These are phyloP conservation scores for Heptranchias perlo DNA, from an alignment of 2,113 vertebrate genomes.

Conservation along the genomic window DNA sequence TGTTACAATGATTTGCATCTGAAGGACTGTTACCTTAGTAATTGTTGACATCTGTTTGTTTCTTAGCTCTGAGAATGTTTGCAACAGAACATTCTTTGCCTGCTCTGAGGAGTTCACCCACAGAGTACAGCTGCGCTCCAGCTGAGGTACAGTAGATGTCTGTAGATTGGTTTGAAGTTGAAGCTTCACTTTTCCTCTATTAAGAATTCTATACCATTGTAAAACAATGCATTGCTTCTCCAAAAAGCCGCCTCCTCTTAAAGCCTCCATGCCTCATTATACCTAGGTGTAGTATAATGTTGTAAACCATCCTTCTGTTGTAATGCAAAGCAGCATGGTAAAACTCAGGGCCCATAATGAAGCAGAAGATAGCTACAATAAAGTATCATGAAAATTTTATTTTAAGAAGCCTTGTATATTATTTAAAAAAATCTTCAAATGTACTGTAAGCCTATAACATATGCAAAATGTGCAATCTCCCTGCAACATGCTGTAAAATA, in stretches of 20 bases:
- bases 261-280: not conserved
- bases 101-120: not conserved
- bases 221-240: not conserved
- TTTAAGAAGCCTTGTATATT: not conserved
- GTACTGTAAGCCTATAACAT: not conserved
- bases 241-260: not conserved
- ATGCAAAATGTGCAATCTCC: not conserved
- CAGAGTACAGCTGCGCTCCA: not conserved
- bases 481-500: not conserved
- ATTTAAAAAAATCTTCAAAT: not conserved
- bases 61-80: not conserved
- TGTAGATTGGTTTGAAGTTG: not conserved
- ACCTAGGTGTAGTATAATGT: not conserved
- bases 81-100: not conserved
- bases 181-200: not conserved
- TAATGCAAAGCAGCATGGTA: not conserved
- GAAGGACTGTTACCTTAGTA: not conserved
- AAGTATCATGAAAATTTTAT: not conserved
- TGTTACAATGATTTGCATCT: not conserved
- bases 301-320: not conserved
- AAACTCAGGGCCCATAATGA: not conserved
- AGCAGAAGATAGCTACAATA: not conserved
- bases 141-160: conserved; percentile 22
- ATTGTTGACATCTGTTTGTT: not conserved
- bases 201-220: not conserved